Percentiles rank a stretch among this genome's conserved stretches.
These are phyloP conservation scores for Meriones unguiculatus DNA, from an alignment of 2,113 vertebrate genomes.

Conservation along the genomic window DNA sequence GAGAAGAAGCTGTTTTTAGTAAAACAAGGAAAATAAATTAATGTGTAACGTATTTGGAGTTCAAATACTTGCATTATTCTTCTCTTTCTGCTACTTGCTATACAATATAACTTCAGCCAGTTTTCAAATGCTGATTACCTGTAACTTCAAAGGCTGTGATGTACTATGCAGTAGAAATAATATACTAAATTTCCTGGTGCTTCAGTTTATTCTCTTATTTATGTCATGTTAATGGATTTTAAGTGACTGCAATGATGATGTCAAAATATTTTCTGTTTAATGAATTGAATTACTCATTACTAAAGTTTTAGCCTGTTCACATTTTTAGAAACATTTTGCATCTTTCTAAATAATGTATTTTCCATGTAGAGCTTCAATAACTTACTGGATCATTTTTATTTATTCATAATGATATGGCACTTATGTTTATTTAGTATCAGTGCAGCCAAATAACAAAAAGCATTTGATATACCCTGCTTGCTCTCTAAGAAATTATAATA, in stretches of 20 bases:
- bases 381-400: neutral
- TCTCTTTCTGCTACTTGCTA: neutral
- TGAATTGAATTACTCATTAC: neutral
- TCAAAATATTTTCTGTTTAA: neutral
- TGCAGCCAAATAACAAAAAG: neutral
- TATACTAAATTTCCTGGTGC: neutral
- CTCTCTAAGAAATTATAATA: neutral
- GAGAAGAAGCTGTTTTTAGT: neutral
- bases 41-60: neutral
- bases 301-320: neutral
- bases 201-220: conserved; percentile 24
- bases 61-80: neutral
- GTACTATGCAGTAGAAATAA: neutral
- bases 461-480: neutral
- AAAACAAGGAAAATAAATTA: neutral
- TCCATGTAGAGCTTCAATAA: neutral
- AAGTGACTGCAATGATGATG: neutral
- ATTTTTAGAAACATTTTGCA: neutral
- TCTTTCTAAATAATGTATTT: neutral
- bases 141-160: conserved; percentile 1
- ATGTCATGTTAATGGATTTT: conserved; percentile 4
- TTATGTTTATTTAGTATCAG: neutral
- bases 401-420: neutral
- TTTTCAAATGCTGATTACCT: neutral
- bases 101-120: neutral